Base-by-base conservation (phyloP, 2,797 vertebrate genomes). In the Rhodeus uyekii region DNA sequence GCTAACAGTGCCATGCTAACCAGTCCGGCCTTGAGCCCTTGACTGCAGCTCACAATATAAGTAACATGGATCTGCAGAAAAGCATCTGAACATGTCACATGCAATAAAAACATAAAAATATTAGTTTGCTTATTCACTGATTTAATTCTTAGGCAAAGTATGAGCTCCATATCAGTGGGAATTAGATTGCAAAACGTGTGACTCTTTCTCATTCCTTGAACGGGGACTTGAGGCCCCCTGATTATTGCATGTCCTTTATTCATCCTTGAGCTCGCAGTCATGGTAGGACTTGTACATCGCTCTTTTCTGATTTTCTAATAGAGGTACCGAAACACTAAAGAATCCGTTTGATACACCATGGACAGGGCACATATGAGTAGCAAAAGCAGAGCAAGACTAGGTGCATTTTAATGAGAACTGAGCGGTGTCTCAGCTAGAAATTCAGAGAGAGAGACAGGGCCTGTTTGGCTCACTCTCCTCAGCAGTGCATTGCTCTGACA, bases 401-500 rank as follows among this genome's bases (percentile, higher is more conserved):
- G 64, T 82, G 73, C 81, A 82, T 82, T 82, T 82, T 76, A 82
- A 82, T 82, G 81, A 72, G 60, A 88, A 75, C 8, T 61, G 73
- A 68, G 34, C 58, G 63, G 44, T 63, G 67, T 84, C 79, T 68
- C 44, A 36, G 64, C 71, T 64, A 60, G 61, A 60, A 63, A 74
- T 74, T 81, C 68, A 34, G 78, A 82, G 42, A 73, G 42, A 73
- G 53, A 84, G 61, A 86, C 71, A 81, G 61, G 46, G 78, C 77
- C 64, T 86, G 68, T 84, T 82, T 83, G 60, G 83, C 79, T 86
- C 64, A 36, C 22, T 86, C 74, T 83, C 55, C 69, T 83, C 78
- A 83, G 82, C 72, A 81, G 80, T 75, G 81, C 72, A 86, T 73
- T 64, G 65, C 76, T 84, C 82, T 81, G 75, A 84, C 82, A 73